Conservation (phyloP, 1,140 invertebrate genomes). For the Brachionus plicatilis region DNA sequence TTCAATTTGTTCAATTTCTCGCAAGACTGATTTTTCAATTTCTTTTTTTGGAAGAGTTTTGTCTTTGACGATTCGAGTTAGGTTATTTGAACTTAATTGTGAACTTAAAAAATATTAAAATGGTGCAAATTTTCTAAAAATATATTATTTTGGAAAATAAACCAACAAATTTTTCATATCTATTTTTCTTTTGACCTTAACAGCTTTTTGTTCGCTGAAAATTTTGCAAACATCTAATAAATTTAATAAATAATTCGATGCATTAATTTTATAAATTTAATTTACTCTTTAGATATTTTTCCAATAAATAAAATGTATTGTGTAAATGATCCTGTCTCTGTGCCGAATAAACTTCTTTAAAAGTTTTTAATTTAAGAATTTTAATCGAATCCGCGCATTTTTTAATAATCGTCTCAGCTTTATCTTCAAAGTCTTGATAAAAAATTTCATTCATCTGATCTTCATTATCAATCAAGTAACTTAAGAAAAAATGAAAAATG, state of each 20-base stretch:
- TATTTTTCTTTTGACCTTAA: neutral
- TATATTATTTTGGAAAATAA: neutral
- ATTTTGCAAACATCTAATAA: constrained; percentile 25
- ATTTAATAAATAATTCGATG: neutral
- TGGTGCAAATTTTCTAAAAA: neutral
- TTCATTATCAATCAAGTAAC: neutral
- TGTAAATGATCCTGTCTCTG: constrained; percentile 8
- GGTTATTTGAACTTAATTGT: neutral
- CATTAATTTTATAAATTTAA: neutral
- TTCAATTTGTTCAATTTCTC: neutral
- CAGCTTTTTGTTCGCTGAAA: constrained; percentile 26
- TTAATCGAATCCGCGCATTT: constrained; percentile 15
- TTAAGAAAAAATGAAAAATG: neutral
- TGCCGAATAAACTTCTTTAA: neutral
- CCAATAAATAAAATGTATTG: constrained; percentile 12
- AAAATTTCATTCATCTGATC: neutral
- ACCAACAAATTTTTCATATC: constrained; percentile 34
- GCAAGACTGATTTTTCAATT: neutral
- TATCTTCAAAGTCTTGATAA: constrained; percentile 19
- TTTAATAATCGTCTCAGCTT: constrained; percentile 15
- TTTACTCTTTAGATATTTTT: constrained; percentile 39
- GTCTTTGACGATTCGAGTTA: neutral
- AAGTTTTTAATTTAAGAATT: neutral
- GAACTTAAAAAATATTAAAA: neutral
- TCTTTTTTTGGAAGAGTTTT: neutral